Evolutionary conservation across 2,113 vertebrate genomes (phyloP), one percentile per base, ranked within the genome.

Genomic region (Aviceda subcristata): DNA sequence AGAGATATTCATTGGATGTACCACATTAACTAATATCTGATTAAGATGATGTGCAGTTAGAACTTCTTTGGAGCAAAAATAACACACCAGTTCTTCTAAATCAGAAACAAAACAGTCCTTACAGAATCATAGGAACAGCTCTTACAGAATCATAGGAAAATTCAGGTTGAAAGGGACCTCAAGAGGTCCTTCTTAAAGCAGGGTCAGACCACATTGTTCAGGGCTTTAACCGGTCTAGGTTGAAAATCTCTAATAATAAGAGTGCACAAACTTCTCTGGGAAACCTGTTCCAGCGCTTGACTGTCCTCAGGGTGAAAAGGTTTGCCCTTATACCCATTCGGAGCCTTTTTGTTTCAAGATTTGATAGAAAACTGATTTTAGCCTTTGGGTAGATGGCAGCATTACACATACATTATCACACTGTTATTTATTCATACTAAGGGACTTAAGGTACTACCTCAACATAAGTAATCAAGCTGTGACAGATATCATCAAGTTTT

Each of bases 401-500:
- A 79, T 45, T 88, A 38, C 60, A 83, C 22, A 79, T 53, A 88
- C 73, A 39, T 50, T 62, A n/a, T 69, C 50, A 74, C 12, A 50
- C 8, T 32, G 20, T 45, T 89, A 72, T 76, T 88, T 91, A 50
- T 86, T 92, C 95, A 45, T 59, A 22, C 6, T 41, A 11, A 68
- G 64, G 63, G 68, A 78, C 79, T 95, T 74, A 56, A 92, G 79
- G 43, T 91, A 67, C 51, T 78, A 84, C 88, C 75, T 93, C 59
- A 66, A 69, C 24, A 39, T 43, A 96, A 94, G 83, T 86, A 92
- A 97, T 81, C 72, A 78, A 94, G 57, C 84, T 90, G 74, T 96
- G 97, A 96, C 92, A 94, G 94, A 86, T 97, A 76, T 94, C 95
- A 94, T 92, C 73, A 87, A 94, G 88, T 96, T 86, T 90, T 92